Percentiles rank a stretch among this genome's conserved stretches.
These are phyloP conservation scores for Drosophila villosipedis DNA, from an alignment of 2,888 invertebrate genomes.

Conservation along the genomic window DNA sequence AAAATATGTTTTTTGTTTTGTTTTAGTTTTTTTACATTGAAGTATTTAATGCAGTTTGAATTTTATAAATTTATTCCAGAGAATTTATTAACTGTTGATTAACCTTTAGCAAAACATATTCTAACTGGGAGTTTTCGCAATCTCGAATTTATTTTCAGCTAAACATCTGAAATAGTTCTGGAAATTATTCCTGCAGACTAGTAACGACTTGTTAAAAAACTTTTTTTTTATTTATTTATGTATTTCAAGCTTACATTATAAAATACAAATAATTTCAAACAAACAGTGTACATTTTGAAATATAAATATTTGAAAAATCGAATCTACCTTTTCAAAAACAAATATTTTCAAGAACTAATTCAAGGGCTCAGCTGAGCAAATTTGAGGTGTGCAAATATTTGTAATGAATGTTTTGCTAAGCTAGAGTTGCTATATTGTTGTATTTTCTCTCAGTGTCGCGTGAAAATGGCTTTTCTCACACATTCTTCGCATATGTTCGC, in stretches of 20 bases:
- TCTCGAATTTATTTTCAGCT: background rate
- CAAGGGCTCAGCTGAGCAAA: background rate
- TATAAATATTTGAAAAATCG: background rate
- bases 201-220: too few relatives aligned
- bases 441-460: background rate
- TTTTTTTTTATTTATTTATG: background rate
- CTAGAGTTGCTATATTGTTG: background rate
- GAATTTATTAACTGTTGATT: background rate
- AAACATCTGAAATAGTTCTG: background rate
- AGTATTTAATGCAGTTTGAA: background rate
- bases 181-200: too few relatives aligned
- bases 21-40: background rate
- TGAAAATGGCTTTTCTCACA: slow-evolving; percentile 40
- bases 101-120: background rate
- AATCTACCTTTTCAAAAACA: too few relatives aligned
- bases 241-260: background rate
- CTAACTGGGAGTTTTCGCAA: background rate
- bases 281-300: background rate
- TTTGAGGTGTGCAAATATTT: background rate
- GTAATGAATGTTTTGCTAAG: background rate
- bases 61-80: background rate
- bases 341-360: background rate
- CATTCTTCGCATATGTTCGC: slow-evolving; percentile 3
- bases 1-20: background rate
- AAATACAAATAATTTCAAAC: background rate